Conservation (phyloP, 2,113 vertebrate species). For the Anguilla japonica region DNA sequence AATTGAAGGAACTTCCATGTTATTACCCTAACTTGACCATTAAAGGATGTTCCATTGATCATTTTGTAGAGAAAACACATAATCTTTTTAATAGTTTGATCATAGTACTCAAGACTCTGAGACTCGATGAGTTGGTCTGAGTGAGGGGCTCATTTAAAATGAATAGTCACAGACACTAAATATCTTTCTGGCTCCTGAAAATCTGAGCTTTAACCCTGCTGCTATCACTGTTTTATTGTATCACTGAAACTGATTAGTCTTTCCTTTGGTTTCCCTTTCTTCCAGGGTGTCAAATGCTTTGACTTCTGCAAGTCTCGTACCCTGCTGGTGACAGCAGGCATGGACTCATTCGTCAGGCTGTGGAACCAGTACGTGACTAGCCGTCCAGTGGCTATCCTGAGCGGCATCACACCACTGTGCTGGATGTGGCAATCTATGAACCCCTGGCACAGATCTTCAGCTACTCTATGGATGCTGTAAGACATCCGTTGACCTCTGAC, state of each 20-base stretch:
- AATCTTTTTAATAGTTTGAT: neutral
- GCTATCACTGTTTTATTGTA: neutral
- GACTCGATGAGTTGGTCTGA: neutral
- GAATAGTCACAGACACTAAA: neutral
- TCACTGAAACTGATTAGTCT: neutral
- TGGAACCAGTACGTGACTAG: slow-evolving; percentile 52
- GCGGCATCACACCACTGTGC: slow-evolving; percentile 42
- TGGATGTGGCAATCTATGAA: slow-evolving; percentile 50
- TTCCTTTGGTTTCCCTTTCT: neutral
- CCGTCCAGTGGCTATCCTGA: slow-evolving; percentile 46
- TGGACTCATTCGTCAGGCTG: slow-evolving; percentile 39
- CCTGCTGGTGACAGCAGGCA: slow-evolving; percentile 48
- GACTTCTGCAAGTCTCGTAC: slow-evolving; percentile 51
- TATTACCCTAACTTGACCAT: neutral
- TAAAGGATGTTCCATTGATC: neutral
- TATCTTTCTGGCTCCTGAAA: neutral
- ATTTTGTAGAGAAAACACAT: neutral
- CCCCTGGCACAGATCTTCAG: slow-evolving; percentile 52
- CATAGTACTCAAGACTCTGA: neutral
- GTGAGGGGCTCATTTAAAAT: neutral
- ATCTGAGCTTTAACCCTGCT: neutral
- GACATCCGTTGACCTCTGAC: slow-evolving; percentile 9
- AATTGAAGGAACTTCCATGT: neutral
- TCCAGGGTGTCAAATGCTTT: slow-evolving; percentile 51
- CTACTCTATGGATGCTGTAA: slow-evolving; percentile 56